Evolutionary conservation across 2,888 invertebrate species (phyloP).

Genomic region (Hetaerina titia): DNA sequence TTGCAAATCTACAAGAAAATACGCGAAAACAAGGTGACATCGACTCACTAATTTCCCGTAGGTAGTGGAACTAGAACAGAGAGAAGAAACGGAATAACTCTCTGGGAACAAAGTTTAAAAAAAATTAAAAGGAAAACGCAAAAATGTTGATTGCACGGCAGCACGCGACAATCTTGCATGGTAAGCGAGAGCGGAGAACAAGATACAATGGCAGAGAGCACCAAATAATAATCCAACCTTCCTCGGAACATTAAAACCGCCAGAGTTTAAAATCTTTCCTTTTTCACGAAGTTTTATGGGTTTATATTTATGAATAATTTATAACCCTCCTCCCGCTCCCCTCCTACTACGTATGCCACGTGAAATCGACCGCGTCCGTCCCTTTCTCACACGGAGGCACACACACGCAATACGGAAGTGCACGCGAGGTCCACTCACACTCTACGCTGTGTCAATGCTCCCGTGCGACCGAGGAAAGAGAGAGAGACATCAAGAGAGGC

Average conservation of each 20-base stretch:
- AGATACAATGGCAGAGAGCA: neutral
- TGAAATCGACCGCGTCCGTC: neutral
- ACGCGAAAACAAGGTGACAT: neutral
- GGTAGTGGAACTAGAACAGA: neutral
- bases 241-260: conserved; percentile 21
- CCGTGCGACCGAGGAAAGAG: neutral
- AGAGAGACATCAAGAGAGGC: neutral
- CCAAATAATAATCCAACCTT: conserved; percentile 40
- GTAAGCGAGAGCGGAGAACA: neutral
- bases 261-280: conserved; percentile 29
- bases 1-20: neutral
- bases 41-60: neutral
- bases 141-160: conserved; percentile 31
- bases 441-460: neutral
- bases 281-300: conserved; percentile 24
- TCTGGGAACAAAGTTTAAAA: neutral
- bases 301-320: conserved; percentile 36
- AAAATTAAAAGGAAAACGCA: conserved; percentile 18
- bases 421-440: neutral
- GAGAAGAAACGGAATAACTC: conserved; percentile 19
- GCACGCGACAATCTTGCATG: conserved; percentile 48
- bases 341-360: neutral
- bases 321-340: neutral
- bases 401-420: neutral
- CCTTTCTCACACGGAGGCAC: neutral